These are phyloP conservation scores for Fabriciana adippe DNA, from an alignment of 2,888 invertebrate species.

Conservation along the genomic window DNA sequence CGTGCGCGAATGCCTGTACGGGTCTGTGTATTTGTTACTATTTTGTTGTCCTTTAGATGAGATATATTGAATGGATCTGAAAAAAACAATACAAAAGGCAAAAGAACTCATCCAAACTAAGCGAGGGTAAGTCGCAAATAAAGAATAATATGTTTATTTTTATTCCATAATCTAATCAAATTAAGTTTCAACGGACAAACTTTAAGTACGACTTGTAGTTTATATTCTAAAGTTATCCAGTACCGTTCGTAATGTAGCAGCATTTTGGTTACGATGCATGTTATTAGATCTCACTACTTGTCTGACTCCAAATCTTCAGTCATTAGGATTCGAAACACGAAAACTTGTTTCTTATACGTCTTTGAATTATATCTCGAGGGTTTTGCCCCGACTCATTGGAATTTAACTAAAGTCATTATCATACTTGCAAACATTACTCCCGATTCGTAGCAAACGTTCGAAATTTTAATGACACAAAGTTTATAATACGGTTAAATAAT, in stretches of 20 bases:
- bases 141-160: too few species aligned
- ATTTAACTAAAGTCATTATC: slow-evolving; percentile 29
- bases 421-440: slow-evolving; percentile 25
- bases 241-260: neutral
- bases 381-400: slow-evolving; percentile 22
- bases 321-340: slow-evolving; percentile 24
- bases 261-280: neutral
- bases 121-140: too few species aligned
- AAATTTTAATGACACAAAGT: slow-evolving; percentile 30
- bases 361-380: slow-evolving; percentile 22
- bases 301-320: slow-evolving; percentile 6
- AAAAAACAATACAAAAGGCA: too few species aligned
- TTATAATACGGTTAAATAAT: slow-evolving; percentile 26
- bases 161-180: too few species aligned
- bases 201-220: too few species aligned
- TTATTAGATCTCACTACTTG: neutral
- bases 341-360: slow-evolving; percentile 22
- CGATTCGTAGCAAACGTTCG: slow-evolving; percentile 14
- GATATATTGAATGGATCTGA: too few species aligned
- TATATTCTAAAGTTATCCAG: neutral
- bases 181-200: too few species aligned
- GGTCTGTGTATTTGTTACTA: too few species aligned
- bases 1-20: too few species aligned
- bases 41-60: too few species aligned
- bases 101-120: too few species aligned